A percentile compares a stretch with the other conserved stretches of the same genome.
phyloP scores from a whole-genome alignment of 2,113 vertebrate species.

The Sinocyclocheilus anshuiensis region DNA sequence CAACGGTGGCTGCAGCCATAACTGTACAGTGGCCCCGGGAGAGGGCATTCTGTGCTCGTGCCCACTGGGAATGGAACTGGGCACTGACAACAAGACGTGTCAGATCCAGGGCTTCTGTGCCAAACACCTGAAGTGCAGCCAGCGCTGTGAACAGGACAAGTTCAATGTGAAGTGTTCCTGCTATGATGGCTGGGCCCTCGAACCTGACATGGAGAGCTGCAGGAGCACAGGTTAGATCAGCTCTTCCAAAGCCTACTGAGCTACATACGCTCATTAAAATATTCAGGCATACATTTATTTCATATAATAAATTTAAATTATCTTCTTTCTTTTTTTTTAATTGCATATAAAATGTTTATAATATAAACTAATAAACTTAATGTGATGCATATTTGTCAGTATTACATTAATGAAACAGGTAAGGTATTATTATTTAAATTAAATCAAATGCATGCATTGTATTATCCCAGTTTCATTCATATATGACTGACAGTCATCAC shows the following conservation, averaged over 20 bases:
- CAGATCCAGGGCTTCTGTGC: conserved; percentile 98
- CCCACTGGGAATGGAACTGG: conserved; percentile 93
- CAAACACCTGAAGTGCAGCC: conserved; percentile 96
- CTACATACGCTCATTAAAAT: no score
- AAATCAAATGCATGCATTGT: no score
- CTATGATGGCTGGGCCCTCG: conserved; percentile 93
- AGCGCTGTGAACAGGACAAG: conserved; percentile 96
- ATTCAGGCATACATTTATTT: no score
- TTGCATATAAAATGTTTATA: no score
- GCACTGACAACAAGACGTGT: conserved; percentile 89
- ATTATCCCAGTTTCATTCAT: no score
- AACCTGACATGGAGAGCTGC: conserved; percentile 92
- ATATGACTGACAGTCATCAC: no score
- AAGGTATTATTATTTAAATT: no score
- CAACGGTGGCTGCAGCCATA: conserved; percentile 93
- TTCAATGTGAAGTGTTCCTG: conserved; percentile 95
- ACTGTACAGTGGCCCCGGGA: conserved; percentile 91
- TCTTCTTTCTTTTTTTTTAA: no score
- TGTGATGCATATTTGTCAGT: no score
- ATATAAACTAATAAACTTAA: no score
- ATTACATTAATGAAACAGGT: no score
- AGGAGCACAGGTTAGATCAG: conserved; percentile 83
- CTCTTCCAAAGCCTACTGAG: not conserved
- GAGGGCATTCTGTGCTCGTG: conserved; percentile 94
- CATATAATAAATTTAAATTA: no score